phyloP scores from a whole-genome alignment of 2,888 invertebrate genomes.

The Oscheius myriophilus region DNA sequence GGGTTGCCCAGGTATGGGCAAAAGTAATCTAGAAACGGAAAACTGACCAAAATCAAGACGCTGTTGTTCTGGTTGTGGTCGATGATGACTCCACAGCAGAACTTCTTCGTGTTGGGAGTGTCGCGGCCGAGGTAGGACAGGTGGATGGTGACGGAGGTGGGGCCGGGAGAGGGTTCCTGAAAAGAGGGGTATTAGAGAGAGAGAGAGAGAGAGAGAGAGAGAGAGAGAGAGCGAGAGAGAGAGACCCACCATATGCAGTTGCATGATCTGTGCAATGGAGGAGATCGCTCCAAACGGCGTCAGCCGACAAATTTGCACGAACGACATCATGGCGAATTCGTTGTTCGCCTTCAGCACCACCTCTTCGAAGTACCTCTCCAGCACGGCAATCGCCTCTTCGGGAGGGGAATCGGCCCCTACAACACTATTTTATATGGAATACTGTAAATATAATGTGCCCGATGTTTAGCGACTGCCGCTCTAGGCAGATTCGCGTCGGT shows the following conservation, averaged over 20 bases:
- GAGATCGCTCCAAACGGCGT: constrained; percentile 1
- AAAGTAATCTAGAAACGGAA: too few relatives aligned
- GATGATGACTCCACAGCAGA: constrained; percentile 12
- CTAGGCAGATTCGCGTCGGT: too few relatives aligned
- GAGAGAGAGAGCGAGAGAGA: too few relatives aligned
- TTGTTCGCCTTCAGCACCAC: constrained; percentile 4
- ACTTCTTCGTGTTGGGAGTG: neutral
- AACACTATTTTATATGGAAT: too few relatives aligned
- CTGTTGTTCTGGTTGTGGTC: neutral
- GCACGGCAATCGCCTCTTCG: neutral
- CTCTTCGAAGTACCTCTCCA: constrained; percentile 12
- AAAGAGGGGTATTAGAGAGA: neutral
- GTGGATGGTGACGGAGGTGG: constrained; percentile 1
- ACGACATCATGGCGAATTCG: constrained; percentile 10
- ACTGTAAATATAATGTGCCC: too few relatives aligned
- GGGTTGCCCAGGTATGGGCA: too few relatives aligned
- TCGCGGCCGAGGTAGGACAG: constrained; percentile 7
- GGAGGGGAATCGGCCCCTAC: neutral
- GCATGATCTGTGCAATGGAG: neutral
- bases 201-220: too few relatives aligned
- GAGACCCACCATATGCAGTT: too few relatives aligned
- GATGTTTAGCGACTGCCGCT: too few relatives aligned
- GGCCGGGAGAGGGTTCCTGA: neutral
- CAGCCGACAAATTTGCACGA: constrained; percentile 10
- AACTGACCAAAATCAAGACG: constrained; percentile 8